Conservation (phyloP, 2,113 vertebrate species). For the Zapus hudsonius region DNA sequence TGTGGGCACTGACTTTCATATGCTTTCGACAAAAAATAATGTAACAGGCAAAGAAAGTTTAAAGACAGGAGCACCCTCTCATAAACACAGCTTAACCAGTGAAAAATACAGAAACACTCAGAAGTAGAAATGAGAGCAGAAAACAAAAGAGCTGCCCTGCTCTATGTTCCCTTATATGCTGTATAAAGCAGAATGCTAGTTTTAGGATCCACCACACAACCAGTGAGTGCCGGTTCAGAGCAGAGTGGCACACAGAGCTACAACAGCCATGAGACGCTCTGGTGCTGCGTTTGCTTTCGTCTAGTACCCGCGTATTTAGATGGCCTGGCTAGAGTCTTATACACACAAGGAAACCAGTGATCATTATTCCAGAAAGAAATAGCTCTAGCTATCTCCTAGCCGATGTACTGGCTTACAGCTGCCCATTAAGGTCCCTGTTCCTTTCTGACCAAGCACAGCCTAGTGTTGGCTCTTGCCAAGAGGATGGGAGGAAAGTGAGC, state of each 20-base stretch:
- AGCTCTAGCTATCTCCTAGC: background rate
- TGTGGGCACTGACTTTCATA: background rate
- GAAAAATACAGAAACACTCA: background rate
- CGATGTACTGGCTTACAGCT: background rate
- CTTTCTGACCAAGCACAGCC: background rate
- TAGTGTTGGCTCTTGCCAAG: background rate
- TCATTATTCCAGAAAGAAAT: background rate
- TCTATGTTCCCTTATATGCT: background rate
- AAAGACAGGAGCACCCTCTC: slow-evolving; percentile 2
- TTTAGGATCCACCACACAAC: background rate
- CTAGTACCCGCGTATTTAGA: background rate
- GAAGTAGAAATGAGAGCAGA: background rate
- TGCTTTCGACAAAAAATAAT: slow-evolving; percentile 33
- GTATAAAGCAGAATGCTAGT: background rate
- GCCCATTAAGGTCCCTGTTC: background rate
- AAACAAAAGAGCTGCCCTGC: background rate
- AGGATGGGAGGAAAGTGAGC: background rate
- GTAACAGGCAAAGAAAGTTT: background rate
- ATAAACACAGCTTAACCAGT: slow-evolving; percentile 8
- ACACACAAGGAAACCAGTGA: background rate
- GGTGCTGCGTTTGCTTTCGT: background rate
- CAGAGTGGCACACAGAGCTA: too few relatives aligned
- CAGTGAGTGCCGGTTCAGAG: too few relatives aligned
- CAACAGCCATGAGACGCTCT: too few relatives aligned
- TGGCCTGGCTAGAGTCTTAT: background rate